These are phyloP conservation scores for Temnothorax rugatulus DNA, from an alignment of 2,888 invertebrate genomes.

Conservation along the genomic window DNA sequence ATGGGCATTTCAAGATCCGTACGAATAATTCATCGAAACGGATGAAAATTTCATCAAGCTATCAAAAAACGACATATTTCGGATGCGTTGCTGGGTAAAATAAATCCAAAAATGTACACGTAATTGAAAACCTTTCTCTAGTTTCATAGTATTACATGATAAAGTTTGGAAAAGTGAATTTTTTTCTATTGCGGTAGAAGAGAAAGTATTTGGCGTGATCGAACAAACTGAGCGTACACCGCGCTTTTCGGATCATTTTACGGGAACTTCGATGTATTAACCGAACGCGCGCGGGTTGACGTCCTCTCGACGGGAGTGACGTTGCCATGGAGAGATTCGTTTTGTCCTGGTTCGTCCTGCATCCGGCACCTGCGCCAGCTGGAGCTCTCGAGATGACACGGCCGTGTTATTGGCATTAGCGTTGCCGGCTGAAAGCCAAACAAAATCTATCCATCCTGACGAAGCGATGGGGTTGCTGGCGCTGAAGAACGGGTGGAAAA, in stretches of 20 bases:
- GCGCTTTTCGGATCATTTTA: slow-evolving; percentile 46
- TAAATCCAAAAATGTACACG: background rate
- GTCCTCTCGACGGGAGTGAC: slow-evolving; percentile 57
- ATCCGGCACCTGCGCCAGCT: slow-evolving; percentile 56
- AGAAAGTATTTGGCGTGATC: slow-evolving; percentile 39
- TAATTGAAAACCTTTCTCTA: background rate
- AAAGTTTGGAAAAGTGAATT: background rate
- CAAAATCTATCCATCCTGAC: slow-evolving; percentile 53
- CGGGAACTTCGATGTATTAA: slow-evolving; percentile 49
- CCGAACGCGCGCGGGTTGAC: slow-evolving; percentile 44
- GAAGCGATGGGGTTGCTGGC: slow-evolving; percentile 25
- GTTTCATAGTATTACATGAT: background rate
- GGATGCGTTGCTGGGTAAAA: background rate
- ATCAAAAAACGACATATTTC: background rate
- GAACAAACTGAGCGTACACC: background rate
- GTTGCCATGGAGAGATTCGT: slow-evolving; percentile 65
- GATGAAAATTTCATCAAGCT: background rate
- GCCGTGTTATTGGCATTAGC: slow-evolving; percentile 56
- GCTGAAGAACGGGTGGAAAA: slow-evolving; percentile 50
- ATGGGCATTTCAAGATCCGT: background rate
- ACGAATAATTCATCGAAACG: background rate
- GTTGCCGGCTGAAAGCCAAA: slow-evolving; percentile 57
- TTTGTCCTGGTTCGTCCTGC: slow-evolving; percentile 55
- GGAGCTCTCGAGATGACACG: slow-evolving; percentile 58
- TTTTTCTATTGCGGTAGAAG: background rate